Percentiles rank a stretch among this genome's conserved stretches.
Conservation (phyloP, 2,888 invertebrate species). For the Luffia ferchaultella region DNA sequence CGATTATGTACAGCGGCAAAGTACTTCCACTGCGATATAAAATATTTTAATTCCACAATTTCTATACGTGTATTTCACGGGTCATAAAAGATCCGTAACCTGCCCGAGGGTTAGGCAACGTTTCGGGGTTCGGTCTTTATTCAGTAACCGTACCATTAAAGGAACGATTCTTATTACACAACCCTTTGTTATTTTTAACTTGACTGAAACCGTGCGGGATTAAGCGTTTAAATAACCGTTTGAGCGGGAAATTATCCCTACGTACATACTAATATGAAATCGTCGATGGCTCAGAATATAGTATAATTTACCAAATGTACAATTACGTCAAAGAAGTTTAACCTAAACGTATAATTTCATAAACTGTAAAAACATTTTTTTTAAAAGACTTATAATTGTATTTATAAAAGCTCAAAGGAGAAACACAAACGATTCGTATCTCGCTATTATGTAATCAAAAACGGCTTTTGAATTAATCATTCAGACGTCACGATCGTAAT, state of each 20-base stretch:
- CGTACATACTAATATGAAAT: too few species aligned
- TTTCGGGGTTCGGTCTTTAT: slow-evolving; percentile 42
- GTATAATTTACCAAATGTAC: too few species aligned
- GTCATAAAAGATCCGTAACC: slow-evolving; percentile 41
- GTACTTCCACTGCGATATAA: neutral
- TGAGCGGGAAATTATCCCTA: neutral
- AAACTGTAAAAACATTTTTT: too few species aligned
- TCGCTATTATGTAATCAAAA: slow-evolving; percentile 47
- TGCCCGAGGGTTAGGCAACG: slow-evolving; percentile 30
- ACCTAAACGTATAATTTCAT: too few species aligned
- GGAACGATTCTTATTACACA: slow-evolving; percentile 34
- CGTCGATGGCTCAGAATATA: too few species aligned
- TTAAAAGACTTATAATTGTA: too few species aligned
- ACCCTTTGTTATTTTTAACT: slow-evolving; percentile 46
- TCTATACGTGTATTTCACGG: slow-evolving; percentile 43
- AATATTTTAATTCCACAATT: slow-evolving; percentile 24
- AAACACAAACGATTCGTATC: slow-evolving; percentile 10
- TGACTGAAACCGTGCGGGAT: slow-evolving; percentile 32
- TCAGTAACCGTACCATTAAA: slow-evolving; percentile 39
- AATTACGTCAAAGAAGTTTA: too few species aligned
- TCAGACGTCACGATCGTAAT: slow-evolving; percentile 33
- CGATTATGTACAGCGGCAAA: too few species aligned
- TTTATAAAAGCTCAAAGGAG: too few species aligned
- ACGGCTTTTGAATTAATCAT: slow-evolving; percentile 39
- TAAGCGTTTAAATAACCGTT: slow-evolving; percentile 16